Conservation (phyloP, 2,888 invertebrate species). For the Barypeithes pellucidus region DNA sequence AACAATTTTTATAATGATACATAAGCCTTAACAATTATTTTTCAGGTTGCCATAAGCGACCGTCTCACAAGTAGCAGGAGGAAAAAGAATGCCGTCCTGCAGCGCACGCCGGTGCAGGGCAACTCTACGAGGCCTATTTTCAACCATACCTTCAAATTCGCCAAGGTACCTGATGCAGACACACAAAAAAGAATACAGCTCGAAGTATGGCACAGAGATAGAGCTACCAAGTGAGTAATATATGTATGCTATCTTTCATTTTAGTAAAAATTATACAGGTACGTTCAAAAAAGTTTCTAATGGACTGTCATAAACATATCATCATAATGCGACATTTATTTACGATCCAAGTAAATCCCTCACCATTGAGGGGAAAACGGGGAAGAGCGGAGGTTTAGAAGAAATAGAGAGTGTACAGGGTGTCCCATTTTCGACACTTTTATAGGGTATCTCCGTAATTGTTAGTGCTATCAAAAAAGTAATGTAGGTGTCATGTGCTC, state of each 20-base stretch:
- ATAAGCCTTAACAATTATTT: background rate
- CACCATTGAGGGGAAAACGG: too few relatives aligned
- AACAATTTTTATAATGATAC: too few relatives aligned
- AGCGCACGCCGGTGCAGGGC: conserved; percentile 86
- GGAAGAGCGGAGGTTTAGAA: too few relatives aligned
- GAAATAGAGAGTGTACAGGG: too few relatives aligned
- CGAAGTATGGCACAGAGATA: conserved; percentile 91
- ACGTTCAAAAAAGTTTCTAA: too few relatives aligned
- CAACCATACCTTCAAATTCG: conserved; percentile 84
- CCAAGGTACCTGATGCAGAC: conserved; percentile 71
- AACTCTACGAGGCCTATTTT: conserved; percentile 86
- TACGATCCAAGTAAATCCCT: too few relatives aligned
- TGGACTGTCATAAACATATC: too few relatives aligned
- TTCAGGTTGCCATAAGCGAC: conserved; percentile 75
- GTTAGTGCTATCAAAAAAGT: too few relatives aligned
- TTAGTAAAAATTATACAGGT: background rate
- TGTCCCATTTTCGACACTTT: too few relatives aligned
- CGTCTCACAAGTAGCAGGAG: conserved; percentile 61
- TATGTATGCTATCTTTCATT: conserved; percentile 42
- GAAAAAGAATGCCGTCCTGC: conserved; percentile 73
- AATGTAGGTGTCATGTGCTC: too few relatives aligned
- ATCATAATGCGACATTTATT: too few relatives aligned
- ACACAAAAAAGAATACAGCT: conserved; percentile 75
- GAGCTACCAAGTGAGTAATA: conserved; percentile 83
- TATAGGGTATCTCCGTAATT: too few relatives aligned